These are phyloP conservation scores for Temnothorax nylanderi DNA, from an alignment of 1,140 invertebrate genomes.

Conservation along the genomic window DNA sequence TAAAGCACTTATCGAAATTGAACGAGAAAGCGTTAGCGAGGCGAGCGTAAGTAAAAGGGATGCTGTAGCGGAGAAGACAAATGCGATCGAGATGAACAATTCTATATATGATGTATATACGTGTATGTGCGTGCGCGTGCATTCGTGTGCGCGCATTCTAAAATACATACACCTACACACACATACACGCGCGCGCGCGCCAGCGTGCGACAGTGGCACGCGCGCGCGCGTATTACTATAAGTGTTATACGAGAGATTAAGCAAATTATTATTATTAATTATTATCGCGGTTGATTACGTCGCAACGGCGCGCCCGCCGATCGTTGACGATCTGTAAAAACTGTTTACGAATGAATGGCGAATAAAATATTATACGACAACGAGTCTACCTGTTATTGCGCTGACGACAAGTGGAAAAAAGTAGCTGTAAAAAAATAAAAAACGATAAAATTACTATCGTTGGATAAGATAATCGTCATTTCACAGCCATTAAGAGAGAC, in stretches of 20 bases:
- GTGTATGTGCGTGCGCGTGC: constrained; percentile 12
- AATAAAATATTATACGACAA: constrained; percentile 75
- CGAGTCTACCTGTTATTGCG: background rate
- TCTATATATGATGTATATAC: constrained; percentile 68
- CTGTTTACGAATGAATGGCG: constrained; percentile 80
- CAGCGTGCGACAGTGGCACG: constrained; percentile 14
- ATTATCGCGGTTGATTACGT: constrained; percentile 78
- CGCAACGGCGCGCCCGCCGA: constrained; percentile 61
- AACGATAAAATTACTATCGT: background rate
- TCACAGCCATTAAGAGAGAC: background rate
- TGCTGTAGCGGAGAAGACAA: constrained; percentile 22
- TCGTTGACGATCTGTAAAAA: constrained; percentile 78
- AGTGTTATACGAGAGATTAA: constrained; percentile 81
- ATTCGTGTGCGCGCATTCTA: constrained; percentile 29
- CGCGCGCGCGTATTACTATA: constrained; percentile 70
- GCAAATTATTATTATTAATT: constrained; percentile 78
- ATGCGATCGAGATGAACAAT: constrained; percentile 71
- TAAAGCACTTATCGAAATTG: constrained; percentile 26
- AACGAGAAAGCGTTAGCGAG: constrained; percentile 5
- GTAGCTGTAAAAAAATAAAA: background rate
- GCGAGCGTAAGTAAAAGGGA: background rate
- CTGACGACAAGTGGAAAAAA: background rate
- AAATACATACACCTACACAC: background rate
- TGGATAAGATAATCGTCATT: background rate
- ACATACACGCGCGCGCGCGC: background rate